Evolutionary conservation across 2,797 vertebrate species (phyloP), one percentile per base, ranked within the genome.

Genomic region (Lepus oiostolus): DNA sequence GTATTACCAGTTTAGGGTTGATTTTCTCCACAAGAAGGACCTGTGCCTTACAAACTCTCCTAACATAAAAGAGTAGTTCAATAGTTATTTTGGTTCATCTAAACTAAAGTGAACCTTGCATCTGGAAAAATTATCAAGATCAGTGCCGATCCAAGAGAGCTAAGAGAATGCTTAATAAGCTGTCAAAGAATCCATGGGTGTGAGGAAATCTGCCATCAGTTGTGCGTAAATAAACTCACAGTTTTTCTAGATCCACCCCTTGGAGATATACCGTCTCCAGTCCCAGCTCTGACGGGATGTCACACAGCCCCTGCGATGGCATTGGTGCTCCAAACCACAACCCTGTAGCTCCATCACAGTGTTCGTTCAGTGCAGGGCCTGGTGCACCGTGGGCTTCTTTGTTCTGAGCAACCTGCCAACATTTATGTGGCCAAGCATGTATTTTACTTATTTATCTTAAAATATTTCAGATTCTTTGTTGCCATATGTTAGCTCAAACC

Each of bases 71-170:
- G 47, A 26, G 12, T 42, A 77, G 21, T 21, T n/a, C 30, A 38
- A 1, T 81, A 88, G 38, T 28, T 58, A 12, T 30, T 82, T 74
- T 47, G 42, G 32, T 74, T 67, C n/a, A 50, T 2, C 19, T 70
- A 71, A 90, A 77, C 42, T 50, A 80, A 92, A 71, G 32, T 32
- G 52, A 93, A 79, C 42, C 28, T 90, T 47, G 32, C 68, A 4
- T 86, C 50, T 77, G n/a, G 21, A 60, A 68, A 62, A 47, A 54
- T 70, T 11, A 32, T 26, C 7, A 19, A n/a, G 26, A 28, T 89
- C n/a, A 67, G 26, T 77, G 52, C 5, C 75, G 38, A 83, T 76
- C 32, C 11, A 38, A 5, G 60, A 71, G 58, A 85, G 26, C 19
- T 62, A 93, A 72, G 26, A 65, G 52, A 30, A 88, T 21, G 12